Evolutionary conservation across 2,797 vertebrate species (phyloP).

Genomic region (Rhynchonycteris naso): DNA sequence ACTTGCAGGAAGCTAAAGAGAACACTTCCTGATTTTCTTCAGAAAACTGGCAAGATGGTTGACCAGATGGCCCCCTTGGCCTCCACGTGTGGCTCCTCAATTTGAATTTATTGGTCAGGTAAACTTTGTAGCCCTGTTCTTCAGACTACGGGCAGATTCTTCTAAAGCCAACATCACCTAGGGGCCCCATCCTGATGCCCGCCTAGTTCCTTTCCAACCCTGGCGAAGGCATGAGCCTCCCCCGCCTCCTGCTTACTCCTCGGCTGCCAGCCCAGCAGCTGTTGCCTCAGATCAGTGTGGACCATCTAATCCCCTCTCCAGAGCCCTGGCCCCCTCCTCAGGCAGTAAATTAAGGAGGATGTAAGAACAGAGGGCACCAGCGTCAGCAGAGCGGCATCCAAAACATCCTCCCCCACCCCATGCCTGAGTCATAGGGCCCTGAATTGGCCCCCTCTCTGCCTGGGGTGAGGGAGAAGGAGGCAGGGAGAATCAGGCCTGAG

Average conservation of each 20-base stretch:
- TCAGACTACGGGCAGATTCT: neutral
- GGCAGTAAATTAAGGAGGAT: constrained; percentile 82
- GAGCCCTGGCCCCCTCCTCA: constrained; percentile 76
- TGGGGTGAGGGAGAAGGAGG: constrained; percentile 49
- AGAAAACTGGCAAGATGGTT: constrained; percentile 34
- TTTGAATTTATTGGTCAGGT: neutral
- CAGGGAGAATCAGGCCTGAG: neutral
- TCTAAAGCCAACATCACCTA: constrained; percentile 37
- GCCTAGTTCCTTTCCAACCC: constrained; percentile 68
- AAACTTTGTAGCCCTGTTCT: neutral
- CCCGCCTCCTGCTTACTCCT: constrained; percentile 66
- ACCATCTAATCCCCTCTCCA: constrained; percentile 78
- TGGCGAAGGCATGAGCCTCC: constrained; percentile 64
- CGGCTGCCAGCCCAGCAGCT: constrained; percentile 79
- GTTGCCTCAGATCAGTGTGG: constrained; percentile 79
- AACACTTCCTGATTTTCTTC: neutral
- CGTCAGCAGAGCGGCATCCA: constrained; percentile 82
- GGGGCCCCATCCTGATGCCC: constrained; percentile 62
- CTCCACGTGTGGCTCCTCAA: neutral
- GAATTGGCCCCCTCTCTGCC: constrained; percentile 65
- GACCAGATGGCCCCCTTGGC: constrained; percentile 37
- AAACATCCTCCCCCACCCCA: constrained; percentile 78
- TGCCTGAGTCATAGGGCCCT: constrained; percentile 79
- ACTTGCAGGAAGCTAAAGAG: constrained; percentile 1
- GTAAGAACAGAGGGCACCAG: constrained; percentile 82